Evolutionary conservation across 2,113 vertebrate genomes (phyloP).

Genomic region (Cervus canadensis): DNA sequence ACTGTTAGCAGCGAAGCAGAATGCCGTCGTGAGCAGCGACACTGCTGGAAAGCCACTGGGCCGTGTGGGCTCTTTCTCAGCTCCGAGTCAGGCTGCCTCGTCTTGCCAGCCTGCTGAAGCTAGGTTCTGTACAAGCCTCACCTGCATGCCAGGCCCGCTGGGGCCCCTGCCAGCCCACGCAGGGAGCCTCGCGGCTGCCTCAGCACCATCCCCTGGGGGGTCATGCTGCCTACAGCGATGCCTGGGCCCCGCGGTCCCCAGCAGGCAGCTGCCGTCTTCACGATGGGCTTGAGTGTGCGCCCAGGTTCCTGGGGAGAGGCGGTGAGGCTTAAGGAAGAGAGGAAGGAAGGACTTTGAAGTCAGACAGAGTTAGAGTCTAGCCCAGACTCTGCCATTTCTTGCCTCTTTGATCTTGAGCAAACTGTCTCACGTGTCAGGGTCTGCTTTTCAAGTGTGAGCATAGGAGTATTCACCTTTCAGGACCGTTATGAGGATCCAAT

Average conservation of each 20-base stretch:
- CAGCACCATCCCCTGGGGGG: background rate
- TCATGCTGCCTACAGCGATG: background rate
- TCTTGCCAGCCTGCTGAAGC: background rate
- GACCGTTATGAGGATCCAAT: background rate
- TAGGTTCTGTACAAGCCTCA: background rate
- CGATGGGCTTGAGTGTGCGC: background rate
- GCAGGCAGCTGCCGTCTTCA: background rate
- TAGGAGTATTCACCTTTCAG: background rate
- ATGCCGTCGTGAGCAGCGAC: background rate
- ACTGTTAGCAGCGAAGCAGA: background rate
- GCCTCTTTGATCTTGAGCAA: conserved; percentile 31
- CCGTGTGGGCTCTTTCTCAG: background rate
- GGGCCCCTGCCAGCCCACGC: background rate
- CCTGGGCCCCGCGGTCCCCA: background rate
- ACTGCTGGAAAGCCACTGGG: background rate
- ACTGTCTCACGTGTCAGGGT: background rate
- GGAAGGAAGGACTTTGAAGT: conserved; percentile 5
- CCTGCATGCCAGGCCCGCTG: background rate
- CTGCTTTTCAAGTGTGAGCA: background rate
- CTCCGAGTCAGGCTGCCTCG: background rate
- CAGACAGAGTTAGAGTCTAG: background rate
- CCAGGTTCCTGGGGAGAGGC: background rate
- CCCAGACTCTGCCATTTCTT: background rate
- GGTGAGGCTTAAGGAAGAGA: background rate
- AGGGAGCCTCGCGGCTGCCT: background rate